Conservation (phyloP, 1,140 invertebrate species). For the Polyergus mexicanus region DNA sequence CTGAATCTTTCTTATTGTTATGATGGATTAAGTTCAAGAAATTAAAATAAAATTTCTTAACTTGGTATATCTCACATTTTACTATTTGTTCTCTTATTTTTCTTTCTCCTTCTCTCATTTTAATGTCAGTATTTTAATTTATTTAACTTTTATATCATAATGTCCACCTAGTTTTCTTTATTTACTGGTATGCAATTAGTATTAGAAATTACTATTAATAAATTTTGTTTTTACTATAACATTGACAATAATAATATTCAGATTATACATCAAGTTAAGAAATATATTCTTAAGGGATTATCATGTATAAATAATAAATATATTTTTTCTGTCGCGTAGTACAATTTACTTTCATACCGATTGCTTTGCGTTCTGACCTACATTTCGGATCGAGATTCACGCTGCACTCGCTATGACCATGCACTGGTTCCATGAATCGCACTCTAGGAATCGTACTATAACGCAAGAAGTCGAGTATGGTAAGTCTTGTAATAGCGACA, state of each 20-base stretch:
- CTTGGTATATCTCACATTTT: neutral
- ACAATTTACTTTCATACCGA: constrained; percentile 38
- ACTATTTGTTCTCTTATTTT: neutral
- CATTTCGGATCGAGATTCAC: constrained; percentile 52
- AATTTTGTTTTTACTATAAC: neutral
- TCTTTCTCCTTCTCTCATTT: neutral
- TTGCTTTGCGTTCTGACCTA: constrained; percentile 59
- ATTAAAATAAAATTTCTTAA: neutral
- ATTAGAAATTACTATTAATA: neutral
- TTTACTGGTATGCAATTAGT: too few species aligned
- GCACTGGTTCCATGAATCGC: constrained; percentile 53
- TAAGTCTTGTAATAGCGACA: constrained; percentile 8
- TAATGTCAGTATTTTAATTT: neutral
- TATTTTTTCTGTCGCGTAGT: constrained; percentile 31
- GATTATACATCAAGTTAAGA: constrained; percentile 5
- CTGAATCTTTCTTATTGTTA: neutral
- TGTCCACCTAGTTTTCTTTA: neutral
- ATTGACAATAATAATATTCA: neutral
- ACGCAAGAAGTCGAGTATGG: constrained; percentile 29
- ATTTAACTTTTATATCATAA: neutral
- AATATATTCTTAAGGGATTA: neutral
- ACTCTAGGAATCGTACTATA: constrained; percentile 48
- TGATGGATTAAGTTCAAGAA: neutral
- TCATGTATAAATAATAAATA: constrained; percentile 41
- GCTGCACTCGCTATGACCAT: constrained; percentile 33